Percentiles rank a stretch among this genome's conserved stretches.
phyloP scores from a whole-genome alignment of 2,888 invertebrate genomes.

The Ophonus ardosiacus region DNA sequence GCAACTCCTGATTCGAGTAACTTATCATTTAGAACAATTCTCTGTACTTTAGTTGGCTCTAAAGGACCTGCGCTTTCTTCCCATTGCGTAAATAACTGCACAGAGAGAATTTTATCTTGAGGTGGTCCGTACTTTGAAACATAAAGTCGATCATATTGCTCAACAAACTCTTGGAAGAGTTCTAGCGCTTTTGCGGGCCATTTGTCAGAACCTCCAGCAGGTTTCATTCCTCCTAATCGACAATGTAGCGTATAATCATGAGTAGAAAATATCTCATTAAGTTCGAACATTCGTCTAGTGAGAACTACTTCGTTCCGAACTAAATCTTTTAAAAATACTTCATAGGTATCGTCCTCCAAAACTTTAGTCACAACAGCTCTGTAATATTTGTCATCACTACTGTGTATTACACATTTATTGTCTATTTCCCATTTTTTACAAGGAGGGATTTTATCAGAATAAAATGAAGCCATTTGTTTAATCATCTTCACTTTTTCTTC shows the following conservation, averaged over 20 bases:
- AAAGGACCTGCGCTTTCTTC: conserved; percentile 52
- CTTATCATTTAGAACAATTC: conserved; percentile 26
- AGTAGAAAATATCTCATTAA: conserved; percentile 77
- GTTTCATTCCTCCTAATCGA: conserved; percentile 83
- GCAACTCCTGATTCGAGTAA: conserved; percentile 44
- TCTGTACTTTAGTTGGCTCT: conserved; percentile 31
- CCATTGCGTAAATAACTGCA: conserved; percentile 33
- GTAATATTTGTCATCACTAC: conserved; percentile 80
- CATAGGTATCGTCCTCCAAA: conserved; percentile 73
- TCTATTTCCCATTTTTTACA: conserved; percentile 76
- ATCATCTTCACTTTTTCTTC: conserved; percentile 72
- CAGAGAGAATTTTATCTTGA: conserved; percentile 77
- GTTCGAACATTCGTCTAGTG: conserved; percentile 75
- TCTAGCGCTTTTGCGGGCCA: conserved; percentile 82
- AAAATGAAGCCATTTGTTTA: conserved; percentile 78
- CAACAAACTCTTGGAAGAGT: conserved; percentile 78
- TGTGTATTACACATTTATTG: conserved; percentile 76
- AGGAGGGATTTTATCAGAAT: conserved; percentile 54
- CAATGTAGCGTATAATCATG: conserved; percentile 82
- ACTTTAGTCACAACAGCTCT: conserved; percentile 79
- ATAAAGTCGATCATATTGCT: conserved; percentile 76
- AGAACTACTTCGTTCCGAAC: conserved; percentile 78
- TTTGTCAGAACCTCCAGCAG: conserved; percentile 80
- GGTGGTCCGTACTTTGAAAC: conserved; percentile 78
- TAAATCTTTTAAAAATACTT: conserved; percentile 84